Evolutionary conservation across 2,797 vertebrate genomes (phyloP).

Genomic region (Micropoecilia bifurca): DNA sequence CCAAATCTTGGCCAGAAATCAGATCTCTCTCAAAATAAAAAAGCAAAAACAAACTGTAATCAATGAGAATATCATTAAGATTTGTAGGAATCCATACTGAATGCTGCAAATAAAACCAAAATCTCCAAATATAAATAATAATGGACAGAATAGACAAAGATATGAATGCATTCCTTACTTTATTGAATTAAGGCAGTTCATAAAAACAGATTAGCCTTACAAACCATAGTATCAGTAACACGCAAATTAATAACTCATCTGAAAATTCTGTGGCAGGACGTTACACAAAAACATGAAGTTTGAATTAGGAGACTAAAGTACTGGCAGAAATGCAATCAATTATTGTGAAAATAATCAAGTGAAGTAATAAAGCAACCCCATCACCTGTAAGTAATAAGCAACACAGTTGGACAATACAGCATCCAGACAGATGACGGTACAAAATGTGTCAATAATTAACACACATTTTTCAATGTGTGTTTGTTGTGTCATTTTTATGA

Average conservation of each 20-base stretch:
- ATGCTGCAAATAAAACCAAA: not conserved
- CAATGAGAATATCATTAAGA: not conserved
- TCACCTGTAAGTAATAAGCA: slow-evolving; percentile 42
- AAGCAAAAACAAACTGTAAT: not conserved
- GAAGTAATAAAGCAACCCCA: slow-evolving; percentile 42
- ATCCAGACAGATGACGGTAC: slow-evolving; percentile 15
- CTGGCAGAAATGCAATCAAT: slow-evolving; percentile 13
- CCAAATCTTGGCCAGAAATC: not conserved
- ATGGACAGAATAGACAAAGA: not conserved
- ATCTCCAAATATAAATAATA: not conserved
- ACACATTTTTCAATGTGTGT: not conserved
- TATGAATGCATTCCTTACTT: slow-evolving; percentile 37
- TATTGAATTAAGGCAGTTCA: slow-evolving; percentile 70
- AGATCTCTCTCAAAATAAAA: not conserved
- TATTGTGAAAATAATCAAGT: slow-evolving; percentile 25
- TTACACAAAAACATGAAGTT: slow-evolving; percentile 36
- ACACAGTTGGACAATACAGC: slow-evolving; percentile 7
- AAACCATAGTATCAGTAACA: slow-evolving; percentile 44
- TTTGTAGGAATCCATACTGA: not conserved
- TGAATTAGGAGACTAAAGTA: slow-evolving; percentile 29
- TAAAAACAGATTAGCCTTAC: slow-evolving; percentile 57
- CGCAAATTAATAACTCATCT: slow-evolving; percentile 15
- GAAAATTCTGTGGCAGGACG: slow-evolving; percentile 20
- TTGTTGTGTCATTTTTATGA: not conserved
- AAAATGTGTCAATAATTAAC: not conserved